A percentile compares a stretch with the other conserved stretches of the same genome.
Conservation (phyloP, 2,888 invertebrate species). For the Ctenicera cuprea region DNA sequence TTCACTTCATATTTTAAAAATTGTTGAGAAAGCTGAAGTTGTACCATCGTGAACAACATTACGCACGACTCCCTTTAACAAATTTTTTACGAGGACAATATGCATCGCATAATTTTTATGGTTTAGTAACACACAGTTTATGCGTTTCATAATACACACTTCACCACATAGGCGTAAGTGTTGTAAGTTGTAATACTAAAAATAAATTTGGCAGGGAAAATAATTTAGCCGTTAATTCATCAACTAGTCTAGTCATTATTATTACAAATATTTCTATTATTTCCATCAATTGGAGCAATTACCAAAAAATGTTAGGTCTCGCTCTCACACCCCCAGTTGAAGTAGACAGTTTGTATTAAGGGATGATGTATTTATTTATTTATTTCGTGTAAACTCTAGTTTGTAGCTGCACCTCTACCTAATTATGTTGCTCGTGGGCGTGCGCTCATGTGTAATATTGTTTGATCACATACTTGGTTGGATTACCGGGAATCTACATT, state of each 20-base stretch:
- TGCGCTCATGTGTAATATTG: not conserved
- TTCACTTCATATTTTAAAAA: no score
- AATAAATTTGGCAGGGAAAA: no score
- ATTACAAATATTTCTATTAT: not conserved
- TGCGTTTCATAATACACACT: no score
- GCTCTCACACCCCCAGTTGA: not conserved
- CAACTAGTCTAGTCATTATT: not conserved
- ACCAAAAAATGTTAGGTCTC: no score
- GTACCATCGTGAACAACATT: no score
- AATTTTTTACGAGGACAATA: no score
- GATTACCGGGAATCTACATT: slow-evolving; percentile 1
- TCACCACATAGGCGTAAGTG: not conserved
- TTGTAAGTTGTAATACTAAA: not conserved
- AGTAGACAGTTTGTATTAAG: not conserved
- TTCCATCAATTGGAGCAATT: not conserved
- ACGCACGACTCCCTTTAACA: no score
- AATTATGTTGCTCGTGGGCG: not conserved
- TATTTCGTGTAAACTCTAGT: not conserved
- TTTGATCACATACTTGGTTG: slow-evolving; percentile 10
- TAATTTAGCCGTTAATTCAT: not conserved
- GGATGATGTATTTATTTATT: slow-evolving; percentile 8
- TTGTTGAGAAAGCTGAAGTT: no score
- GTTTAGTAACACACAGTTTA: slow-evolving; percentile 16
- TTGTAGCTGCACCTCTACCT: slow-evolving; percentile 2
- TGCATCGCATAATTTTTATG: no score